phyloP scores from a whole-genome alignment of 2,888 invertebrate genomes.

The Orgyia antiqua region DNA sequence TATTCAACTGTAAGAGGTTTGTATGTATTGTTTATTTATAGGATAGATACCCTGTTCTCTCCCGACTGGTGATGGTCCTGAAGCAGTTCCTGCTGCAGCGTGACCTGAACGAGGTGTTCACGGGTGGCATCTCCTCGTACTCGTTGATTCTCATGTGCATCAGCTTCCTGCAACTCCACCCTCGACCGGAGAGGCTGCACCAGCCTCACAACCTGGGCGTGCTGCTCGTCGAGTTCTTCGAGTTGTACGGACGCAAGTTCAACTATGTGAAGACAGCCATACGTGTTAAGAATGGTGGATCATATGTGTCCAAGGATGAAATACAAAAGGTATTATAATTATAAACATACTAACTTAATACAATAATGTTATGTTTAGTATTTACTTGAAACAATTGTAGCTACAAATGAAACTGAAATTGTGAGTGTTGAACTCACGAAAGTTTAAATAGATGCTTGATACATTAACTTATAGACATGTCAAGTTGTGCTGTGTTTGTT shows the following conservation, averaged over 20 bases:
- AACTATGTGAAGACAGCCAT: slow-evolving; percentile 97
- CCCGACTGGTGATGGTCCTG: slow-evolving; percentile 96
- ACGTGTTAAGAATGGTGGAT: slow-evolving; percentile 94
- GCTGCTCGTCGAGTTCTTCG: slow-evolving; percentile 96
- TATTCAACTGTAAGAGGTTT: slow-evolving; percentile 24
- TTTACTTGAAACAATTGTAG: no score
- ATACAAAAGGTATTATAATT: slow-evolving; percentile 80
- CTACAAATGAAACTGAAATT: no score
- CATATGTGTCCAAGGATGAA: slow-evolving; percentile 96
- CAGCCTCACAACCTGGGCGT: slow-evolving; percentile 91
- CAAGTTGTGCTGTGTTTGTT: no score
- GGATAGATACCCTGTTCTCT: slow-evolving; percentile 91
- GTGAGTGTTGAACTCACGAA: no score
- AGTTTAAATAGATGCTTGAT: no score
- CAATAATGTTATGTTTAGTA: no score
- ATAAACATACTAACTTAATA: neutral
- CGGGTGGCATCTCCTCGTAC: slow-evolving; percentile 99
- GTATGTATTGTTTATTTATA: no score
- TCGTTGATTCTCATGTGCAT: slow-evolving; percentile 98
- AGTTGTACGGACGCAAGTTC: slow-evolving; percentile 97
- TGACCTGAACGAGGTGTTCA: slow-evolving; percentile 99
- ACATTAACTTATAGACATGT: no score
- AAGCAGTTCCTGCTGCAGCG: slow-evolving; percentile 99
- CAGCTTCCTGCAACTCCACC: slow-evolving; percentile 96
- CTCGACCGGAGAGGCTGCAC: slow-evolving; percentile 84